Evolutionary conservation across 2,888 invertebrate species (phyloP).

Genomic region (Onchidella celtica): DNA sequence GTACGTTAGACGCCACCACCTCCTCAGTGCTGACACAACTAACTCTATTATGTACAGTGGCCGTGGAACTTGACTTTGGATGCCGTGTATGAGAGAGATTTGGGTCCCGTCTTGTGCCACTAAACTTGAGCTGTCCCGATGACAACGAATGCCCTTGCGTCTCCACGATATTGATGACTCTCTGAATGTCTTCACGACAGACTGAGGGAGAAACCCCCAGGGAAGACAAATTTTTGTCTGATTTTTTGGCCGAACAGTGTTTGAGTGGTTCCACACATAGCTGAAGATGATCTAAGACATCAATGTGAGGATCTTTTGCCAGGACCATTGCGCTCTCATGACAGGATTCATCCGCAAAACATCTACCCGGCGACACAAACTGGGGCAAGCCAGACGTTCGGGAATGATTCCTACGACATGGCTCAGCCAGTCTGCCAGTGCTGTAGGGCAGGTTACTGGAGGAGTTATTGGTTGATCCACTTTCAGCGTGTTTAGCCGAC

Average conservation of each 20-base stretch:
- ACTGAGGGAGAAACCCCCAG: too few species aligned
- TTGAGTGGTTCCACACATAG: background rate
- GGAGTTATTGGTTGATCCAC: constrained; percentile 34
- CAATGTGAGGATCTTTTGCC: background rate
- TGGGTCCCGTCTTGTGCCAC: background rate
- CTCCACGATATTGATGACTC: background rate
- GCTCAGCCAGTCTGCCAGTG: background rate
- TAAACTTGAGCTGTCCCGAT: background rate
- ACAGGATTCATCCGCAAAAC: background rate
- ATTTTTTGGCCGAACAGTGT: background rate
- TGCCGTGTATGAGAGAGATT: background rate
- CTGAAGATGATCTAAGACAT: constrained; percentile 2
- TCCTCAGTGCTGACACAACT: background rate
- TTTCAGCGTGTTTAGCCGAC: background rate
- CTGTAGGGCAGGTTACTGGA: constrained; percentile 21
- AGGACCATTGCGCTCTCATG: background rate
- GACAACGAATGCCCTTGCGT: background rate
- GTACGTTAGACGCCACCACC: background rate
- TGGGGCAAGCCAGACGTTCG: background rate
- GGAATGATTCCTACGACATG: background rate
- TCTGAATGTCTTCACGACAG: too few species aligned
- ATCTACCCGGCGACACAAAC: constrained; percentile 11
- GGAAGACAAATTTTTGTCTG: background rate
- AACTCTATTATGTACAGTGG: background rate
- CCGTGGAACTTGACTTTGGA: background rate